Evolutionary conservation across 2,888 invertebrate genomes (phyloP).

Genomic region (Tridacna gigas): DNA sequence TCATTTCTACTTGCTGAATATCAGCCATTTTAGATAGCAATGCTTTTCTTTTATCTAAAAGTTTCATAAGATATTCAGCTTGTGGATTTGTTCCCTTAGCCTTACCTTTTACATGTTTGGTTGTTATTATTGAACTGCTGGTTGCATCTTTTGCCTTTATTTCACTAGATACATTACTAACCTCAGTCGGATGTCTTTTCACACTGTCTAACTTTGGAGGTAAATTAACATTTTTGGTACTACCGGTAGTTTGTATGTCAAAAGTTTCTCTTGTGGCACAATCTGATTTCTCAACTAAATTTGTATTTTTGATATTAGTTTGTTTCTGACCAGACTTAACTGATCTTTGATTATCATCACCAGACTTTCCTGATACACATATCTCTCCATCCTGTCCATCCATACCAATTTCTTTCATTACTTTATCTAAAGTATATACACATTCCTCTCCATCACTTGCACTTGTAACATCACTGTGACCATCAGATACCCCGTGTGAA

Average conservation of each 20-base stretch:
- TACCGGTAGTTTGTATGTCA: not conserved
- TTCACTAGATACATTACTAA: not conserved
- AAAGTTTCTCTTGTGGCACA: not conserved
- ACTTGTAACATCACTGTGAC: conserved; percentile 1
- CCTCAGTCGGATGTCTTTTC: not conserved
- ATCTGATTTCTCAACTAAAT: not conserved
- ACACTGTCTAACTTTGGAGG: not conserved
- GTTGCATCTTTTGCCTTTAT: not conserved
- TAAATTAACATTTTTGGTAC: not conserved
- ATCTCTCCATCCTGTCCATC: not conserved
- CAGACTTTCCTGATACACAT: not conserved
- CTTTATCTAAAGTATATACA: conserved; percentile 39
- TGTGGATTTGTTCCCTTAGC: conserved; percentile 44
- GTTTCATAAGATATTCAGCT: conserved; percentile 71
- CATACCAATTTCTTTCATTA: conserved; percentile 34
- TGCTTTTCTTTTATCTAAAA: conserved; percentile 73
- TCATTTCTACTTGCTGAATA: conserved; percentile 47
- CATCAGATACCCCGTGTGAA: not conserved
- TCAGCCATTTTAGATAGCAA: conserved; percentile 74
- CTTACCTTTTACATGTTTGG: conserved; percentile 8
- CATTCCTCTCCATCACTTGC: conserved; percentile 3
- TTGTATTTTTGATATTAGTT: not conserved
- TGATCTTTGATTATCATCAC: not conserved
- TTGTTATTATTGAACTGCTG: not conserved
- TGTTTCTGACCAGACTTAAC: not conserved